Base-by-base conservation (phyloP, 2,797 vertebrate species). In the Dendrocincla tyrannina region DNA sequence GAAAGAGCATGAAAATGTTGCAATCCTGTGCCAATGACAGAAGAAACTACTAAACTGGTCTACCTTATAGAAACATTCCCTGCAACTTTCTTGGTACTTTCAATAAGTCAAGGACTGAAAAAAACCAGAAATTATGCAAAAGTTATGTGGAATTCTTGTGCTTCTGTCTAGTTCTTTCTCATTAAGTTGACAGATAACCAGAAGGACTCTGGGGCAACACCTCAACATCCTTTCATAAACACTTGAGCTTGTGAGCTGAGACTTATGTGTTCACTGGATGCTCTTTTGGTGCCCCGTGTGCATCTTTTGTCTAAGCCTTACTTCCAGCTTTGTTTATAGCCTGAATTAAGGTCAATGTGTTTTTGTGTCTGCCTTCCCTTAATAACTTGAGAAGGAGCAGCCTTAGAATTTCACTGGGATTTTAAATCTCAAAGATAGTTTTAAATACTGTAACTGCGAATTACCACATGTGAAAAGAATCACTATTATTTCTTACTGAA, bases 221-320 rank as follows among this genome's bases (percentile, higher is more conserved):
- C 35, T 52, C 41, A 24, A 15, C 27, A 35, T 32, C 23, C 33
- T 77, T 68, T 7, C 5, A 0, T 13, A 24, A 63, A 17, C 27
- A 56, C 53, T 50, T 0, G 2, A 62, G 32, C 30, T 50, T 22
- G 5, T 3, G 3, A 41, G 17, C 16, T 3, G 2, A 41, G 50
- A 39, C 24, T 44, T 37, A 25, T 4, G 9, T 2, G 2, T 19
- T 28, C 16, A 4, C 6, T 56, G 33, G 83, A n/a, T n/a, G 41
- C 24, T 62, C 13, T 67, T 75, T 18, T 17, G 11, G 73, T 78
- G 62, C 42, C 24, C 11, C 3, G 5, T n/a, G 62, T 46, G 22
- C 8, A 13, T 17, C 24, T 90, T 68, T 73, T 67, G 39, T 23
- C 24, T 46, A 42, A 62, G 50, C 11, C 24, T 90, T 44, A 56